Evolutionary conservation across 53 echinoderm and acorn worm species (phyloP), one percentile per base, ranked within the genome.

Genomic region (Antedon mediterranea): DNA sequence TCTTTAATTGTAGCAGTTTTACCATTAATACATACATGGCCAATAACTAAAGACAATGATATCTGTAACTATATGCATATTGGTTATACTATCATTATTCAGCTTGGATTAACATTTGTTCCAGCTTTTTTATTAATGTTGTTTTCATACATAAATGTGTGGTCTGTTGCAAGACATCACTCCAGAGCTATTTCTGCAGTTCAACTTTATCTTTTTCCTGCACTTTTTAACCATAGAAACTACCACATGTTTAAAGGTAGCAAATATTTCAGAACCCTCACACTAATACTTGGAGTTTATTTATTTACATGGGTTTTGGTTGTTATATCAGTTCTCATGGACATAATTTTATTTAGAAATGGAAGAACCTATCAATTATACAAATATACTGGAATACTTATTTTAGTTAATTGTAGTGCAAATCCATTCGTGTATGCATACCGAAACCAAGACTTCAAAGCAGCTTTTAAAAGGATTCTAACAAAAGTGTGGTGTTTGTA

Each of bases 161-260:
- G 90, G 92, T 82, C 90, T 42, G 91, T 98, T 0, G 98, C 98
- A 0, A 84, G 98, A 27, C 87, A 90, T 72, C 98, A 98, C 70
- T 88, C 98, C 43, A 84, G 98, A 7, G 98, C 98, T 31, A 98
- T 98, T 31, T 92, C 98, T 23, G 98, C 98, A 32, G 82, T 98
- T 26, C 90, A 98, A 43, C 86, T 86, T 29, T 89, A 88, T 23
- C 82, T 98, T 32, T 88, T 87, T 43, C 92, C 90, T 15, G 81
- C 83, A 37, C 82, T 84, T 30, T 75, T 93, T 75, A 76, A 3
- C 32, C 92, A 82, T 74, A 98, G 88, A 80, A 87, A 86, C 72
- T 89, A 88, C 74, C 79, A 82, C 71, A 90, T 89, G 87, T 98
- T 98, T 74, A 92, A 88, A 74, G 98, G 98, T 7, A 92, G 72